Evolutionary conservation across 2,888 invertebrate genomes (phyloP).

Genomic region (Allolobophora icterica): DNA sequence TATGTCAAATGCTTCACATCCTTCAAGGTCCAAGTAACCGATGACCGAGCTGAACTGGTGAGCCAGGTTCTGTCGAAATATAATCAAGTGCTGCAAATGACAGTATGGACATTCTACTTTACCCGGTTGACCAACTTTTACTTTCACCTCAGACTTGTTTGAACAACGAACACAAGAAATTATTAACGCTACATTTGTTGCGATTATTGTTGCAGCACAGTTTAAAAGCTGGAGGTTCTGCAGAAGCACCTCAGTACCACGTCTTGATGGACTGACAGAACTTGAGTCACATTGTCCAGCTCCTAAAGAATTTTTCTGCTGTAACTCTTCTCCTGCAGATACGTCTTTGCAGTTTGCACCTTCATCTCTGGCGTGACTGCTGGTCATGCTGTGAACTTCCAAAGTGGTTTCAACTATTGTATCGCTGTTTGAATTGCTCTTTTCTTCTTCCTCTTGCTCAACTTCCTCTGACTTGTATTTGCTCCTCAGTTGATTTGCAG

Average conservation of each 20-base stretch:
- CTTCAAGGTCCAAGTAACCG: slow-evolving; percentile 63
- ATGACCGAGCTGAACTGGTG: slow-evolving; percentile 61
- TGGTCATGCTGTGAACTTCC: slow-evolving; percentile 30
- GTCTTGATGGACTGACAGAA: slow-evolving; percentile 42
- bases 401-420: neutral
- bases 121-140: slow-evolving; percentile 54
- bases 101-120: slow-evolving; percentile 59
- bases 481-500: slow-evolving; percentile 51
- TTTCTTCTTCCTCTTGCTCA: neutral
- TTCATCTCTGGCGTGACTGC: slow-evolving; percentile 39
- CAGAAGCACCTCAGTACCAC: slow-evolving; percentile 62
- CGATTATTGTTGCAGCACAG: slow-evolving; percentile 70
- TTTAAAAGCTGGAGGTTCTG: slow-evolving; percentile 76
- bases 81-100: slow-evolving; percentile 53
- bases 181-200: slow-evolving; percentile 55
- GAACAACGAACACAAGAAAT: slow-evolving; percentile 61
- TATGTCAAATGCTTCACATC: slow-evolving; percentile 62
- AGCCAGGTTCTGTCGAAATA: slow-evolving; percentile 58
- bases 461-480: slow-evolving; percentile 41
- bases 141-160: slow-evolving; percentile 54
- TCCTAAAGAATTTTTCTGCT: neutral
- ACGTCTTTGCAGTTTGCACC: slow-evolving; percentile 46
- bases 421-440: slow-evolving; percentile 21
- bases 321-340: slow-evolving; percentile 30
- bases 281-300: neutral